A percentile compares a stretch with the other conserved stretches of the same genome.
Conservation (phyloP, 2,797 vertebrate genomes). For the Falco naumanni region DNA sequence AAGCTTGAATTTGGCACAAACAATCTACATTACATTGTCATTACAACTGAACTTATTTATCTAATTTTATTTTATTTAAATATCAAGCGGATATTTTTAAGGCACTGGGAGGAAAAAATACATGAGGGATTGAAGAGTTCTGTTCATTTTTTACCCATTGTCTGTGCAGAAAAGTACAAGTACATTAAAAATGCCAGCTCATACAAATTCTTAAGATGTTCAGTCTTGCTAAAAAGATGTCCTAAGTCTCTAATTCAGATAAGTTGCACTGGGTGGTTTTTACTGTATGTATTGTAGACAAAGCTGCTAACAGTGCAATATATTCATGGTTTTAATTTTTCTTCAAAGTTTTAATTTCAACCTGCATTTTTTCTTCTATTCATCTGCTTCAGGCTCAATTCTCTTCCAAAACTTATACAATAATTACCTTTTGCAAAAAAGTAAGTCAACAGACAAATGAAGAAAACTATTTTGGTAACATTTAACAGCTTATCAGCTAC, state of each 20-base stretch:
- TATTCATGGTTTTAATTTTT: not conserved
- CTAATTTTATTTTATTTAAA: conserved; percentile 1
- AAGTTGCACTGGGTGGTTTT: not conserved
- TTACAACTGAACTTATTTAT: not conserved
- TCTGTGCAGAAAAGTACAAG: not conserved
- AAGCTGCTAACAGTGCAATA: not conserved
- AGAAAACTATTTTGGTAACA: not conserved
- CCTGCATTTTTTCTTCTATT: not conserved
- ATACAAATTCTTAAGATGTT: not conserved
- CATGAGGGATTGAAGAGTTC: not conserved
- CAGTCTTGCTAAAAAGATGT: not conserved
- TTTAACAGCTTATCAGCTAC: not conserved
- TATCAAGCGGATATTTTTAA: not conserved
- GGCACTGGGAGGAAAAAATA: rapidly evolving
- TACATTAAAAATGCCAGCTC: not conserved
- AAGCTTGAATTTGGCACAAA: not conserved
- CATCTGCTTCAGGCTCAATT: not conserved
- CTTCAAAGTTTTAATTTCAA: not conserved
- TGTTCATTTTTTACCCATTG: not conserved
- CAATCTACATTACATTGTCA: not conserved
- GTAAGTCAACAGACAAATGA: not conserved
- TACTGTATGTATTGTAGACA: not conserved
- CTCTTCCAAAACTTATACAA: not conserved
- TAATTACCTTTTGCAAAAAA: not conserved
- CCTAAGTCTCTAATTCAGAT: not conserved